Conservation (phyloP, 1,140 invertebrate species). For the Platorchestia sp. region DNA sequence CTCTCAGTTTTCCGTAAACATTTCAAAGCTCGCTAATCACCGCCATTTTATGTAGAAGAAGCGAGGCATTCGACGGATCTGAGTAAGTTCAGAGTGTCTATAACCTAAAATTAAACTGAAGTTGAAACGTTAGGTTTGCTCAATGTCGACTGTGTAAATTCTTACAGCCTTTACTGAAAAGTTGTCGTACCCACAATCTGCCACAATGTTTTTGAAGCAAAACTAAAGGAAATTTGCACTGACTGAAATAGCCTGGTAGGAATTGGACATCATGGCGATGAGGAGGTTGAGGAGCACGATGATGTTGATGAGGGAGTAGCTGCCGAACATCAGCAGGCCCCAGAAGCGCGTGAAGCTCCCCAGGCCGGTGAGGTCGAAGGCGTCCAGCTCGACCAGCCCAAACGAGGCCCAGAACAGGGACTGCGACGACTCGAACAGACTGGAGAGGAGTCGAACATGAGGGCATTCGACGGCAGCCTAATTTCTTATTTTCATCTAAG, state of each 20-base stretch:
- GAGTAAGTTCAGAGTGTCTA: too few relatives aligned
- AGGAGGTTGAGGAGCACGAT: slow-evolving; percentile 94
- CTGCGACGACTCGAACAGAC: slow-evolving; percentile 93
- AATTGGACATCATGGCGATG: slow-evolving; percentile 97
- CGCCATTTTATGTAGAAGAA: too few relatives aligned
- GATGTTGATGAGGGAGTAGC: slow-evolving; percentile 91
- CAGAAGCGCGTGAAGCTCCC: slow-evolving; percentile 90
- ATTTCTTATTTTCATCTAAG: too few relatives aligned
- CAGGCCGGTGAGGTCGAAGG: slow-evolving; percentile 87
- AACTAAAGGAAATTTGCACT: slow-evolving; percentile 69
- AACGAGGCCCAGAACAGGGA: slow-evolving; percentile 96
- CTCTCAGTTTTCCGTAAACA: too few relatives aligned
- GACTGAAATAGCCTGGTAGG: slow-evolving; percentile 92
- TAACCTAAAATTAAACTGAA: too few relatives aligned
- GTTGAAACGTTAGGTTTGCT: too few relatives aligned
- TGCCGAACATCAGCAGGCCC: slow-evolving; percentile 90
- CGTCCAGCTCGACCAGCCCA: slow-evolving; percentile 88
- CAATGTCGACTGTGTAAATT: too few relatives aligned
- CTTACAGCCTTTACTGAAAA: too few relatives aligned
- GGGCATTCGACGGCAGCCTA: too few relatives aligned
- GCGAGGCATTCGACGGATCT: too few relatives aligned
- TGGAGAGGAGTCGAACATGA: slow-evolving; percentile 71
- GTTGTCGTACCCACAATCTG: too few relatives aligned
- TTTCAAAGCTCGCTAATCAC: too few relatives aligned
- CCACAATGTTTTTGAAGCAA: neutral